These are phyloP conservation scores for Cairina moschata DNA, from an alignment of 2,113 vertebrate species.

Conservation along the genomic window DNA sequence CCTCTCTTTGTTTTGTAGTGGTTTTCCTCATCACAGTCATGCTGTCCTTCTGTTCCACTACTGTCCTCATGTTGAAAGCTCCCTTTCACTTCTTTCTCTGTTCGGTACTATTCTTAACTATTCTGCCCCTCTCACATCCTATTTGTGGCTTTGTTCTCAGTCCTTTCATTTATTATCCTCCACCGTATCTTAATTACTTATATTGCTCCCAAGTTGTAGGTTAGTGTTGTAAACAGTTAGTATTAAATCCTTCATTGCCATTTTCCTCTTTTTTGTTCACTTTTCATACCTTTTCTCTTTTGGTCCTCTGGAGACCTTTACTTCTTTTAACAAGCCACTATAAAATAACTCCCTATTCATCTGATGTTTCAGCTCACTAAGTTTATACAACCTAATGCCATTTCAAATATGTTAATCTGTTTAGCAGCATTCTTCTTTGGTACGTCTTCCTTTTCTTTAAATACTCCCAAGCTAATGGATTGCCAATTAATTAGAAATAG, in stretches of 20 bases:
- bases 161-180: slow-evolving; percentile 47
- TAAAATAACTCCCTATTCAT: slow-evolving; percentile 27
- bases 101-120: not conserved
- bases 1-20: fast-evolving
- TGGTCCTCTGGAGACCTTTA: not conserved
- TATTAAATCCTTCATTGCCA: not conserved
- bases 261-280: not conserved
- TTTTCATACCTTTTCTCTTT: not conserved
- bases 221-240: slow-evolving; percentile 28
- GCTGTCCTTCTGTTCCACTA: not conserved
- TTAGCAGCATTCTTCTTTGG: slow-evolving; percentile 6
- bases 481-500: slow-evolving; percentile 63
- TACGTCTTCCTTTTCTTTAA: slow-evolving; percentile 15
- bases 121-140: not conserved
- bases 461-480: slow-evolving; percentile 46
- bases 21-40: not conserved
- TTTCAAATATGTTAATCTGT: slow-evolving; percentile 11
- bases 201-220: slow-evolving; percentile 25
- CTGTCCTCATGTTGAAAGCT: not conserved
- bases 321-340: slow-evolving; percentile 35
- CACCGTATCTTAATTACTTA: not conserved
- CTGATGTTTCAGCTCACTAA: not conserved
- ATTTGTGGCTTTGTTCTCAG: not conserved
- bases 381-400: slow-evolving; percentile 1
- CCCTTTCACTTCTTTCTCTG: not conserved